Evolutionary conservation across 2,113 vertebrate genomes (phyloP), one percentile per base, ranked within the genome.

Genomic region (Protobothrops mucrosquamatus): DNA sequence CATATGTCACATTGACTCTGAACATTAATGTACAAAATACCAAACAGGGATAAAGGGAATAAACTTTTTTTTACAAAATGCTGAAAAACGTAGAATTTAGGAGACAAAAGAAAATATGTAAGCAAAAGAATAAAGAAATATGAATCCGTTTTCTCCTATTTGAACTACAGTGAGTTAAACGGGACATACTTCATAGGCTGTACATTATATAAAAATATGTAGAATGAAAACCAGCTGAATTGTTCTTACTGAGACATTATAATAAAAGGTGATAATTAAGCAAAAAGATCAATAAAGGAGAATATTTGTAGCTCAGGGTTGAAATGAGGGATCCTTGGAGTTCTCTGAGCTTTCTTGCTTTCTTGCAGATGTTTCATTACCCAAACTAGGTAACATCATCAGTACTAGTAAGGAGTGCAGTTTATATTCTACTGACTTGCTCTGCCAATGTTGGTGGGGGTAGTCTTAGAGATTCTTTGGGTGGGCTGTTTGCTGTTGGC

Each of bases 1-100:
- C 95, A 93, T 92, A 74, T 92, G 95, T 97, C 96, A 97, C 95
- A 96, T 97, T 97, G 96, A 97, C 96, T 95, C 93, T 95, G 96
- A 96, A 95, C 95, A 94, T 69, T 89, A 96, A 96, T 94, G 95
- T 96, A 97, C 96, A 97, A 96, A 96, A 57, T 93, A 95, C 15
- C 94, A 92, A 95, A 94, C 95, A 95, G 39, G 91, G 91, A 94
- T 94, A 92, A 93, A 95, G 88, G 88, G 8, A 95, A 94, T 89
- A 87, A 94, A 91, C 87, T 91, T 89, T 93, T 94, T 95, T 95
- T 92, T 46, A 0, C 91, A 46, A 96, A 96, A 95, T 92, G 95
- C 95, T 97, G 89, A 95, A 89, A 89, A 95, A 96, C 94, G 51
- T 24, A 94, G 48, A 91, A 96, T 81, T 94, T 94, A 95, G 88